Evolutionary conservation across 2,888 invertebrate genomes (phyloP).

Genomic region (Unio delphinus): DNA sequence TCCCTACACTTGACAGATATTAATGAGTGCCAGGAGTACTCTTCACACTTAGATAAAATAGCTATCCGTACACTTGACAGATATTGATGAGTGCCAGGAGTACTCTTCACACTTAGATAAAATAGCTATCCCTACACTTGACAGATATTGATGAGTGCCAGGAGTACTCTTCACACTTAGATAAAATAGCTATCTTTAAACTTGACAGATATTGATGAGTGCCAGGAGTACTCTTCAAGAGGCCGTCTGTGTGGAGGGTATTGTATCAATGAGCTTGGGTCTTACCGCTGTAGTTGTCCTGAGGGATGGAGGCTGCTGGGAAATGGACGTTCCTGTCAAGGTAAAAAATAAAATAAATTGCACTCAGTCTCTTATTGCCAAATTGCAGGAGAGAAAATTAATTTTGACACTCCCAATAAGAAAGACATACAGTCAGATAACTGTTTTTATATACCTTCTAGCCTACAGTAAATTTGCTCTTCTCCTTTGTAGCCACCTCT

Average conservation of each 20-base stretch:
- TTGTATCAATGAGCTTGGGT: conserved; percentile 90
- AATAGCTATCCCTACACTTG: background rate
- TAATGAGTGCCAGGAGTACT: too few species aligned
- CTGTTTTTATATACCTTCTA: too few species aligned
- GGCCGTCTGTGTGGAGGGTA: conserved; percentile 79
- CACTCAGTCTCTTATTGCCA: background rate
- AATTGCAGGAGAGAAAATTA: background rate
- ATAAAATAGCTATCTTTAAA: too few species aligned
- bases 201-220: conserved; percentile 85
- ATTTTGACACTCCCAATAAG: background rate
- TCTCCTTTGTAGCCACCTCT: too few species aligned
- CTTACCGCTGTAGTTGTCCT: conserved; percentile 73
- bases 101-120: too few species aligned
- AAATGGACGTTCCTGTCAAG: conserved; percentile 87
- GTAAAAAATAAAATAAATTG: conserved; percentile 73
- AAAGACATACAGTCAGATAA: too few species aligned
- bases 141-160: conserved; percentile 73
- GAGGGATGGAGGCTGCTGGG: conserved; percentile 67
- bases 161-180: too few species aligned
- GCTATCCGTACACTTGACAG: conserved; percentile 65
- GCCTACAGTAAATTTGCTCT: too few species aligned
- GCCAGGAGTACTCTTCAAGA: conserved; percentile 75
- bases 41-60: too few species aligned
- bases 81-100: conserved; percentile 65
- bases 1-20: too few species aligned